Evolutionary conservation across 2,113 vertebrate genomes (phyloP).

Genomic region (Pterocles orientalis): DNA sequence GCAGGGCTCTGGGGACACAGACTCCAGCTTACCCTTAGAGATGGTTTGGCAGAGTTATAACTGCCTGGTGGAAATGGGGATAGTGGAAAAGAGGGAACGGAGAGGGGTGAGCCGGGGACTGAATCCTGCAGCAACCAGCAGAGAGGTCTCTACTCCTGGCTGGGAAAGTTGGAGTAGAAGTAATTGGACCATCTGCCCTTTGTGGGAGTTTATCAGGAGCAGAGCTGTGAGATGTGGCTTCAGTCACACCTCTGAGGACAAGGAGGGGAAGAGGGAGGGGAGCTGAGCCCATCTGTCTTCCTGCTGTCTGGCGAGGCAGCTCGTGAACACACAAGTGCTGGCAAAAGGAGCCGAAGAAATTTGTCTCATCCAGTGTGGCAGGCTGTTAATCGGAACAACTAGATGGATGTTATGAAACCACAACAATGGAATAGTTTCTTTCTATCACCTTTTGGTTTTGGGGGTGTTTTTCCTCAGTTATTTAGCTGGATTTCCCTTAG

Average conservation of each 20-base stretch:
- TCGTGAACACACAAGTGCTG: background rate
- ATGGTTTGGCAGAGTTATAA: background rate
- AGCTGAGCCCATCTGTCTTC: constrained; percentile 17
- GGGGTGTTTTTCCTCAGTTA: background rate
- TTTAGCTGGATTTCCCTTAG: background rate
- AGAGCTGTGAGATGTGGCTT: constrained; percentile 1
- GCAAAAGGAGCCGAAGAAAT: background rate
- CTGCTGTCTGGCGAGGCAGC: background rate
- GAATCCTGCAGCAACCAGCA: background rate
- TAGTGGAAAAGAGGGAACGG: background rate
- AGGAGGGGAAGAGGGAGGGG: background rate
- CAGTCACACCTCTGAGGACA: constrained; percentile 12
- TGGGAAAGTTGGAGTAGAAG: background rate
- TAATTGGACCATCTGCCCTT: background rate
- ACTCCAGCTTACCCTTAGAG: background rate
- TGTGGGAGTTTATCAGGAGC: background rate
- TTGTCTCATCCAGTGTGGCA: background rate
- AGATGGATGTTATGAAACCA: background rate
- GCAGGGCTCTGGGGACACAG: background rate
- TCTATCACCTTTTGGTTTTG: background rate
- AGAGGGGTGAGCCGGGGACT: background rate
- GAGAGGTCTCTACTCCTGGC: background rate
- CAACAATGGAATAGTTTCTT: background rate
- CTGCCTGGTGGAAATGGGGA: background rate
- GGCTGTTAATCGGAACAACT: background rate